Evolutionary conservation across 2,888 invertebrate genomes (phyloP), one percentile per base, ranked within the genome.

Genomic region (Artemia sinica): DNA sequence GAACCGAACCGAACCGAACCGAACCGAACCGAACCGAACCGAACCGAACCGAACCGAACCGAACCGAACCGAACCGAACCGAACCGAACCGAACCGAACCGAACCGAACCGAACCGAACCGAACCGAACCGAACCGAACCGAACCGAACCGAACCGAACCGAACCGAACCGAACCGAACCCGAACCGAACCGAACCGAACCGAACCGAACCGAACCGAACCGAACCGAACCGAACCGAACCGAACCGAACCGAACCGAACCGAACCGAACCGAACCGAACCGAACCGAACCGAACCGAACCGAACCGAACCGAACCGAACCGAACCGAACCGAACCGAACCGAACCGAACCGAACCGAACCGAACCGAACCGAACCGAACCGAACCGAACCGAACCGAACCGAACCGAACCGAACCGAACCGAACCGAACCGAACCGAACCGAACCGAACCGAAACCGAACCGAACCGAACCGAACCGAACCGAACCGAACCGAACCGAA

Each of bases 141-240:
- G n/a, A n/a, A n/a, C n/a, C n/a, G n/a, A n/a, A n/a, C n/a, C n/a
- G n/a, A n/a, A n/a, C n/a, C n/a, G n/a, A n/a, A n/a, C n/a, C n/a
- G n/a, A n/a, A n/a, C n/a, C n/a, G n/a, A n/a, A n/a, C 70, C 69
- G 65, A 70, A 70, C 69, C 70, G 70, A 70, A 70, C 69, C 69
- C 10, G 69, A n/a, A n/a, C n/a, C n/a, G n/a, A n/a, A n/a, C n/a
- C n/a, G n/a, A n/a, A n/a, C n/a, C n/a, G n/a, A n/a, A 70, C 70
- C 70, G 65, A 69, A 58, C 70, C 70, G n/a, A 69, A 69, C n/a
- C n/a, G n/a, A n/a, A n/a, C 70, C 70, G 65, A 70, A 58, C 70
- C 65, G 65, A 70, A 66, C 69, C 66, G 67, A 70, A 51, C 70
- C 70, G 70, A 70, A 58, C 70, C 69, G 65, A 70, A 70, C 69